Base-by-base conservation (phyloP, 23 tunicate genomes). In the Botrylloides violaceus region DNA sequence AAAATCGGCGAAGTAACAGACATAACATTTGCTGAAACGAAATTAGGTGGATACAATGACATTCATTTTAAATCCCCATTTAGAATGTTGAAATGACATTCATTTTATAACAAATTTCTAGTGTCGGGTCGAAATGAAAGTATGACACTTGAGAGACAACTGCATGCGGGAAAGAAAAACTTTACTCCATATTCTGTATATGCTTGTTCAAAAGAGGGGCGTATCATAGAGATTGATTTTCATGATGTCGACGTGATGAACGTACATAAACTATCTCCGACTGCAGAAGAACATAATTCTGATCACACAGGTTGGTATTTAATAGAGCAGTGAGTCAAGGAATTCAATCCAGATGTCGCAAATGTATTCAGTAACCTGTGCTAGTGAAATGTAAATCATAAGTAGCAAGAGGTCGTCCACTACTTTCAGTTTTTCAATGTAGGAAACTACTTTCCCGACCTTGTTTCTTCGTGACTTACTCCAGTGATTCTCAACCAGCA, bases 201-300 rank as follows among this genome's bases (percentile, higher is more conserved):
- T 61, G 81, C 90, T 20, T 90, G 85, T 53, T 82, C 97, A 3
- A 90, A 83, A 35, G 83, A 65, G 3, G 97, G 97, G 1, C 74
- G 30, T 31, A 31, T 90, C 1, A 20, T 90, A 47, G 97, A 90
- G 35, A 60, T 90, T 53, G 91, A 90, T 43, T 90, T 81, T 65
- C 82, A 50, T 19, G 28, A 36, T 2, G 57, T 75, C 28, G 25
- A 7, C 4, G 38, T 75, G 29, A 35, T 34, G 64, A 39, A 37
- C 22, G 36, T 68, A 18, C 74, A 38, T 21, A 37, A 35, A 19
- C 50, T 68, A 23, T 18, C 36, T 1, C 74, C 74, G 21, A 68
- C 58, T 5, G 49, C 34, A 6, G 25, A 37, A 24, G 74, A 68
- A 29, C 34, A 19, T 23, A 56, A 68, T 28, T 53, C 15, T 20